These are phyloP conservation scores for Hycleus phaleratus DNA, from an alignment of 1,140 invertebrate species.

Conservation along the genomic window DNA sequence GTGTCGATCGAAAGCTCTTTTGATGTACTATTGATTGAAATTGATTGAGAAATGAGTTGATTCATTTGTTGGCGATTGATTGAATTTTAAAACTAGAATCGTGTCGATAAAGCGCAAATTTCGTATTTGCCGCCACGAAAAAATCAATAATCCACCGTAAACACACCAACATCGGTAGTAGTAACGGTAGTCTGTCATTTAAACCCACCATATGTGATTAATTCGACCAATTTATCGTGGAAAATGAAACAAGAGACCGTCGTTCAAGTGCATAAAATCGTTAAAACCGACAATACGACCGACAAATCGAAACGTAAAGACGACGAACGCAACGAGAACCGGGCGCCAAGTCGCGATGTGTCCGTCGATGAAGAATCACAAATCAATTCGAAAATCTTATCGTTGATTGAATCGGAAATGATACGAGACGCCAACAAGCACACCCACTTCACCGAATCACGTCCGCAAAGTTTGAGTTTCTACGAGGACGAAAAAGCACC, in stretches of 20 bases:
- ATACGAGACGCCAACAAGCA: conserved; percentile 41
- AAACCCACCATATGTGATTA: too few species aligned
- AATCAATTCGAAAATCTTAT: conserved; percentile 51
- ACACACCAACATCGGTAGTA: too few species aligned
- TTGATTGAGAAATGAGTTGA: too few species aligned
- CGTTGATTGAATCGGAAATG: conserved; percentile 52
- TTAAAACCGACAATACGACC: conserved; percentile 30
- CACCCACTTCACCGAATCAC: conserved; percentile 38
- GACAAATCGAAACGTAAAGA: conserved; percentile 31
- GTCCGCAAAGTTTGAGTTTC: conserved; percentile 40
- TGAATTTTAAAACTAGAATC: too few species aligned
- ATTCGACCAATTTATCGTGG: not conserved
- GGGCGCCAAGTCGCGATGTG: conserved; percentile 39
- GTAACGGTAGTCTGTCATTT: too few species aligned
- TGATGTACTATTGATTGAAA: too few species aligned
- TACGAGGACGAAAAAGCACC: conserved; percentile 41
- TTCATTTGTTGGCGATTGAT: too few species aligned
- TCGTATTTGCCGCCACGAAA: too few species aligned
- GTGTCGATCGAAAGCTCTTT: too few species aligned
- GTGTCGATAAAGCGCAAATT: too few species aligned
- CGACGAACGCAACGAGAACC: conserved; percentile 38
- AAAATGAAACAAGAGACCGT: conserved; percentile 38
- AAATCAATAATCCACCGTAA: too few species aligned
- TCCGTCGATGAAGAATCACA: conserved; percentile 50
- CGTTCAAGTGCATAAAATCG: conserved; percentile 36